Base-by-base conservation (phyloP, 2,888 invertebrate genomes). In the Aethes cnicana region DNA sequence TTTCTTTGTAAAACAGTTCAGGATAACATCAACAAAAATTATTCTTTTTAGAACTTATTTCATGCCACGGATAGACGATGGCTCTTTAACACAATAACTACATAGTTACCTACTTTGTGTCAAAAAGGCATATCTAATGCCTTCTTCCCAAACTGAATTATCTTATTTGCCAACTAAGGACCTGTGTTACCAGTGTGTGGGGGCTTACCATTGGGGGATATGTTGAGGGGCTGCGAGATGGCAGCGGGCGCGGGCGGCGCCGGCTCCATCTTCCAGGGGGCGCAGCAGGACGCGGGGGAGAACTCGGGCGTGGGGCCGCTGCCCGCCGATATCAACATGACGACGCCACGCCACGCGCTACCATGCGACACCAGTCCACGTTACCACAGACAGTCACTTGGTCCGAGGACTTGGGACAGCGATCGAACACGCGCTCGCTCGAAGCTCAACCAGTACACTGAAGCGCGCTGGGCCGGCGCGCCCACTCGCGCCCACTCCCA, bases 301-400 rank as follows among this genome's bases (percentile, higher is more conserved):
- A 88, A 90, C 75, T 90, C 90, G 76, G 91, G 81, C 81, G 91
- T 90, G 77, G 90, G 87, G 82, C 90, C 85, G 86, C 89, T 84
- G 86, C 91, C 85, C 91, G 92, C 92, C 74, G 92, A 92, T 87
- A 92, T 92, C 90, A 92, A 91, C 92, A 92, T 92, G 77, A 86
- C 79, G 80, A 72, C 75, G 81, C 80, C 64, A n/a, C 73, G 64
- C 68, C 61, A 54, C 62, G 74, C 74, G 77, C 59, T 64, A 63
- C 55, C 66, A 72, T 68, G 67, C 72, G 70, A 75, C 68, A 62
- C 61, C 62, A 75, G 74, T 59, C 81, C 79, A 76, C 74, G 69
- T 72, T 66, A 36, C 64, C 63, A 71, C 68, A 77, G 70, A 37
- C 42, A 21, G 20, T 18, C 36, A 50, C 23, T 41, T 44, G 50